A percentile compares a stretch with the other conserved stretches of the same genome.
These are phyloP conservation scores for Pomatostomus ruficeps DNA, from an alignment of 2,113 vertebrate genomes.

Conservation along the genomic window DNA sequence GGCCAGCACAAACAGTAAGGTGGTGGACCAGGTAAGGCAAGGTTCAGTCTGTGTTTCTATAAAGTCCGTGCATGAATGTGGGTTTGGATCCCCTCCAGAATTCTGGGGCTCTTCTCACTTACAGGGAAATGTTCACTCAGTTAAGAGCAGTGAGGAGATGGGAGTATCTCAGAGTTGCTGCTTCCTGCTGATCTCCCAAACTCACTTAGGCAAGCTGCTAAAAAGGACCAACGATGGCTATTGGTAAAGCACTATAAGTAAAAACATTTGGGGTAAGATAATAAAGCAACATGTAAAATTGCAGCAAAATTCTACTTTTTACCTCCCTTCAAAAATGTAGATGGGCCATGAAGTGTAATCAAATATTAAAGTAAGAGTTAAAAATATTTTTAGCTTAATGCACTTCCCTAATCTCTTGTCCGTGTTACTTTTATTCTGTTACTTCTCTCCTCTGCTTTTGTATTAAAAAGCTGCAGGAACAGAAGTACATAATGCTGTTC, in stretches of 20 bases:
- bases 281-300: background rate
- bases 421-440: background rate
- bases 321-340: background rate
- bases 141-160: background rate
- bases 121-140: fast-evolving
- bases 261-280: background rate
- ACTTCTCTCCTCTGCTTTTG: background rate
- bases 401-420: background rate
- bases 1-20: background rate
- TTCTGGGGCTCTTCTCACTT: background rate
- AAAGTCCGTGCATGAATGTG: background rate
- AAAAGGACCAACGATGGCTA: background rate
- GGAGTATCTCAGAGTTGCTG: background rate
- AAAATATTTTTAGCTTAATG: slow-evolving; percentile 1
- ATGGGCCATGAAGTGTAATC: background rate
- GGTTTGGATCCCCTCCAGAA: background rate
- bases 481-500: background rate
- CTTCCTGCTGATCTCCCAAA: background rate
- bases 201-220: background rate
- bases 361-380: slow-evolving; percentile 18
- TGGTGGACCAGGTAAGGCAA: background rate
- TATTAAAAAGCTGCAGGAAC: background rate
- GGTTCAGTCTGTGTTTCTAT: background rate
- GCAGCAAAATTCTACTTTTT: background rate
- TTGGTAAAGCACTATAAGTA: background rate